Conservation (phyloP, 2,888 invertebrate genomes). For the Eudemis profundana region DNA sequence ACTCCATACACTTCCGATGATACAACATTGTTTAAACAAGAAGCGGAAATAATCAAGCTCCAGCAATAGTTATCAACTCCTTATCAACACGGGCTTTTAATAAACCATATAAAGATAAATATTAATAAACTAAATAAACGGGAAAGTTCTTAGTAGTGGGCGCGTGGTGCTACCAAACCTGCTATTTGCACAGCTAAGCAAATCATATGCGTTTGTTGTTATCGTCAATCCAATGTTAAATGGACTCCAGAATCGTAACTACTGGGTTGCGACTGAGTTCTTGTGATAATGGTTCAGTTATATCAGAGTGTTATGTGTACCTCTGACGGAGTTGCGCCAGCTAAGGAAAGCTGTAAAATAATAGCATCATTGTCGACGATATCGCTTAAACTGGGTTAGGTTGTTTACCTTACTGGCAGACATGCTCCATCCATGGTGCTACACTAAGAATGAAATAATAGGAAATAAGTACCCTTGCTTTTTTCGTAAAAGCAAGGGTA, state of each 20-base stretch:
- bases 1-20: constrained; percentile 17
- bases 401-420: constrained; percentile 63
- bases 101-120: constrained; percentile 64
- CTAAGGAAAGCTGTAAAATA: constrained; percentile 66
- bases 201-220: constrained; percentile 72
- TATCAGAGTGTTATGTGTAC: constrained; percentile 60
- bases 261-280: constrained; percentile 55
- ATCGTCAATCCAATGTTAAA: constrained; percentile 62
- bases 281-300: constrained; percentile 58
- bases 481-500: too few relatives aligned
- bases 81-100: constrained; percentile 39
- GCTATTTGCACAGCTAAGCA: constrained; percentile 82
- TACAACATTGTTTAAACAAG: constrained; percentile 24
- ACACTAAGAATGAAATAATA: background rate
- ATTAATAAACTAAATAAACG: constrained; percentile 68
- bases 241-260: constrained; percentile 52
- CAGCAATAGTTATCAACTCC: constrained; percentile 30
- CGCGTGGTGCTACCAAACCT: constrained; percentile 74
- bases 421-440: constrained; percentile 38
- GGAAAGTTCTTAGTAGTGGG: constrained; percentile 76
- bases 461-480: too few relatives aligned
- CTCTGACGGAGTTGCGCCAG: constrained; percentile 68
- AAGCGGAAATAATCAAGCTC: constrained; percentile 21
- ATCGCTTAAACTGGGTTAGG: constrained; percentile 65
- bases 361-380: constrained; percentile 62